Evolutionary conservation across 2,113 vertebrate species (phyloP), one percentile per base, ranked within the genome.

Genomic region (Maccullochella peelii): DNA sequence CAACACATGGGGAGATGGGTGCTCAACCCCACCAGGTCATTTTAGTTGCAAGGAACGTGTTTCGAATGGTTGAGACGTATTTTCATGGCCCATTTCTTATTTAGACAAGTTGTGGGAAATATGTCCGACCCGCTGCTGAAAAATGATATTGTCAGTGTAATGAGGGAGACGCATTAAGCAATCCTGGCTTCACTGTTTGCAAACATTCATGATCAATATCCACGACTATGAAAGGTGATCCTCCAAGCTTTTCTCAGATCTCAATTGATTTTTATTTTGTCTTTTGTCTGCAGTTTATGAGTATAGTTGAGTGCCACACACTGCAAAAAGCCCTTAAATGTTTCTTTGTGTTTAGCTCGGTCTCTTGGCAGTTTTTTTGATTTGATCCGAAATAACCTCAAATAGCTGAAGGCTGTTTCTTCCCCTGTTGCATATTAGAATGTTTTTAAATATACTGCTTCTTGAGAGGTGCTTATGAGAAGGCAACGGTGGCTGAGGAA

Each of bases 201-300:
- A 93, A 92, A 93, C 89, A 86, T 71, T 92, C 77, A 85, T 86
- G 83, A 93, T 93, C 88, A 91, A 90, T 92, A 90, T 68, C 82
- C 72, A 36, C 62, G 40, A 69, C 77, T 74, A 69, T 80, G 83
- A 89, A 88, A 91, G 73, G 74, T 71, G 87, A 92, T 90, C 86
- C 84, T 72, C 70, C 15, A n/a, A 50, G 85, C 57, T 78, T 83
- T 79, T 87, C 83, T 82, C 89, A 66, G 33, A 67, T 74, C 40
- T 67, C 52, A 4, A 86, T 88, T 88, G 84, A 88, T 90, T 89
- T 88, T 84, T 83, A 73, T 80, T 81, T 86, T 78, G 71, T 78
- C 20, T 69, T 84, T 71, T 38, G 50, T 73, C 61, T 71, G 38
- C 38, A 40, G 23, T 89, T 91, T 80, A 89, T 62, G 76, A 80